Percentiles rank a stretch among this genome's conserved stretches.
phyloP scores from a whole-genome alignment of 2,888 invertebrate genomes.

The Chymomyza amoena region DNA sequence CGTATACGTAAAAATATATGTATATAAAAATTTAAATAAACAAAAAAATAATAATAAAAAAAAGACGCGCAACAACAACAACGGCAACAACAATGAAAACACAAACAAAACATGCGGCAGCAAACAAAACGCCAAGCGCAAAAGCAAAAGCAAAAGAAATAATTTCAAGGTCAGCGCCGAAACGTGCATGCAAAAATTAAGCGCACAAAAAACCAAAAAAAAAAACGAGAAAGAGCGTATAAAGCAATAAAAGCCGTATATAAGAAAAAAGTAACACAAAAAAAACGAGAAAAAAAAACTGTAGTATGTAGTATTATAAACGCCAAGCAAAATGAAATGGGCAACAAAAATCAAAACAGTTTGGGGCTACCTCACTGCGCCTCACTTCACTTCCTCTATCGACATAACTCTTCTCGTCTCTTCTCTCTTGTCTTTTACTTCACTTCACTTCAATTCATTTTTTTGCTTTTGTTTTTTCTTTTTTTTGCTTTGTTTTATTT shows the following conservation, averaged over 20 bases:
- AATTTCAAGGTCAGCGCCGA: slow-evolving; percentile 71
- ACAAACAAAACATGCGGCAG: no score
- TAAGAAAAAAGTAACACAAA: slow-evolving; percentile 17
- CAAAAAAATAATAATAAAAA: slow-evolving; percentile 34
- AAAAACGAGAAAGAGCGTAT: slow-evolving; percentile 27
- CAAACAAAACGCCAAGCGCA: slow-evolving; percentile 55
- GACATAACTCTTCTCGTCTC: not conserved
- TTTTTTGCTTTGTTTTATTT: not conserved
- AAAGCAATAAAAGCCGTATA: slow-evolving; percentile 31
- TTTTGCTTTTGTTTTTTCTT: not conserved
- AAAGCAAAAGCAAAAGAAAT: slow-evolving; percentile 60
- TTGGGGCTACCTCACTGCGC: not conserved
- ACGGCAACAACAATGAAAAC: slow-evolving; percentile 5
- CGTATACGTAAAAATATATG: not conserved
- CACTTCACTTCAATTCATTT: not conserved
- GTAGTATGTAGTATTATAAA: not conserved
- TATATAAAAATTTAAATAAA: not conserved
- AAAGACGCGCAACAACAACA: slow-evolving; percentile 32
- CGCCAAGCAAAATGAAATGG: slow-evolving; percentile 21
- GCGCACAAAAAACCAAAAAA: slow-evolving; percentile 44
- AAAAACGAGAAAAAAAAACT: slow-evolving; percentile 26
- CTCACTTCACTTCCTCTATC: not conserved
- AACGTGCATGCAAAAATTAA: slow-evolving; percentile 73
- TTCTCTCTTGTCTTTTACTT: not conserved
- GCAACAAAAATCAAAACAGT: slow-evolving; percentile 21